Percentiles rank a stretch among this genome's conserved stretches.
These are phyloP conservation scores for Antechinus flavipes DNA, from an alignment of 2,113 vertebrate genomes.

Conservation along the genomic window DNA sequence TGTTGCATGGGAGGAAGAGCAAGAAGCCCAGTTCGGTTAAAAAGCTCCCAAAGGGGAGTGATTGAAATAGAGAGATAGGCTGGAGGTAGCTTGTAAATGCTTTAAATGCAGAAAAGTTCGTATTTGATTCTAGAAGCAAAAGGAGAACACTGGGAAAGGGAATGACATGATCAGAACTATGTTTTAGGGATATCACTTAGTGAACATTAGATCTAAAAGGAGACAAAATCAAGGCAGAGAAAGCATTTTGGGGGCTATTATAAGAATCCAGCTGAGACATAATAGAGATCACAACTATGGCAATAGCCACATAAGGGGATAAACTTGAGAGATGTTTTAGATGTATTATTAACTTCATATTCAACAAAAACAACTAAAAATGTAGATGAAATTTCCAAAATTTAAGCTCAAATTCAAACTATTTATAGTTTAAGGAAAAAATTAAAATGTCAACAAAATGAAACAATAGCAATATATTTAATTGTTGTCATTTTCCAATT, in stretches of 20 bases:
- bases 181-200: not conserved
- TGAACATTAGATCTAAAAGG: not conserved
- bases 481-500: not conserved
- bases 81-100: not conserved
- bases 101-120: not conserved
- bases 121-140: not conserved
- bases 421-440: not conserved
- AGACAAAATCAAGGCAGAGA: not conserved
- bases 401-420: not conserved
- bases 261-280: not conserved
- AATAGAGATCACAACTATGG: not conserved
- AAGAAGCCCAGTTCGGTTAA: not conserved
- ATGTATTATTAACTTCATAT: not conserved
- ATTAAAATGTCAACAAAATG: not conserved
- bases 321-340: not conserved
- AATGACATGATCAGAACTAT: not conserved
- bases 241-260: not conserved
- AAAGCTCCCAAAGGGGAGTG: not conserved
- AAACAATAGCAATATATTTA: not conserved
- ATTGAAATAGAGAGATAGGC: not conserved
- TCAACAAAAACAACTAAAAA: not conserved
- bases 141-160: not conserved
- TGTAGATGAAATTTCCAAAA: not conserved
- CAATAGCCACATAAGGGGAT: not conserved
- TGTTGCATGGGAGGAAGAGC: not conserved